phyloP scores from a whole-genome alignment of 2,888 invertebrate genomes.

The Archaeoteleia sp. region DNA sequence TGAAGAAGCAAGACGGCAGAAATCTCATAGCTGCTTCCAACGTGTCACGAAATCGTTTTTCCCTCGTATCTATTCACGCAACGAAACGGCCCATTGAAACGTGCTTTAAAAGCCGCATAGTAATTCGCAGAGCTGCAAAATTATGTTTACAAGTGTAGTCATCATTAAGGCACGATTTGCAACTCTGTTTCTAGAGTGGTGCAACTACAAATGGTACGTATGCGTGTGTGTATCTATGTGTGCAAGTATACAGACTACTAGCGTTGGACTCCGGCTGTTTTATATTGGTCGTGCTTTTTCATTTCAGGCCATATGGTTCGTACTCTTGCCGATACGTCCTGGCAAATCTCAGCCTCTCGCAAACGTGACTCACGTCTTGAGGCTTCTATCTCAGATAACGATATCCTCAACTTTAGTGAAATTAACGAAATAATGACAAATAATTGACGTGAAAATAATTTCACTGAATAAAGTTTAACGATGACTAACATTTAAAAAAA shows the following conservation, averaged over 20 bases:
- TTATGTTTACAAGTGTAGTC: constrained; percentile 26
- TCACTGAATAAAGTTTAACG: background rate
- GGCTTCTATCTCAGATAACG: background rate
- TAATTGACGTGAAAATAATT: background rate
- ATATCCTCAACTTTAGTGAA: too few species aligned
- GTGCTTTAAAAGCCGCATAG: constrained; percentile 23
- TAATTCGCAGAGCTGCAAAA: constrained; percentile 29
- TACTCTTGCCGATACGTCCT: constrained; percentile 38
- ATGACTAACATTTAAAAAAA: too few species aligned
- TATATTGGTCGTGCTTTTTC: constrained; percentile 41
- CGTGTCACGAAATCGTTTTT: constrained; percentile 28
- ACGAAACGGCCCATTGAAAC: constrained; percentile 30
- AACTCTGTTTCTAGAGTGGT: constrained; percentile 26
- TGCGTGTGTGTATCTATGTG: constrained; percentile 16
- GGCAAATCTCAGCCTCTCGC: constrained; percentile 18
- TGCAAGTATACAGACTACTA: constrained; percentile 21
- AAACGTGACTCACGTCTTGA: constrained; percentile 23
- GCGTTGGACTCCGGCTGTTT: constrained; percentile 41
- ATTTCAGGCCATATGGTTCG: constrained; percentile 47
- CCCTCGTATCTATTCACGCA: constrained; percentile 28
- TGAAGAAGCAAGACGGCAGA: constrained; percentile 19
- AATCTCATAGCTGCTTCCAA: constrained; percentile 8
- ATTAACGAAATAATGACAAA: too few species aligned
- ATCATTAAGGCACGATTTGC: constrained; percentile 24
- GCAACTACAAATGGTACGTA: constrained; percentile 22